Conservation (phyloP, 2,113 vertebrate genomes). For the Strix aluco region DNA sequence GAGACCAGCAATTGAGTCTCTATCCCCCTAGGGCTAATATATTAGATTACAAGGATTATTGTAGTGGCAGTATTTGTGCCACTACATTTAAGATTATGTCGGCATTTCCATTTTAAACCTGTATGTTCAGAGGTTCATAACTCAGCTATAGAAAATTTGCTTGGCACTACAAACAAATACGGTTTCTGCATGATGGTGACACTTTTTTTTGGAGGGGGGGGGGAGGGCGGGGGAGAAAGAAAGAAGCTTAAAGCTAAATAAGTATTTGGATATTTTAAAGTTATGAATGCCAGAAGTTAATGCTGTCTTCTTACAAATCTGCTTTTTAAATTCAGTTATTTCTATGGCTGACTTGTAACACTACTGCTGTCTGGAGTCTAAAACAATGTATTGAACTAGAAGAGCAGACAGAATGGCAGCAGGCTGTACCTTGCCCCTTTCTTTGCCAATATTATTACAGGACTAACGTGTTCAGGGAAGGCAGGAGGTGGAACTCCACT, state of each 20-base stretch:
- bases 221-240: neutral
- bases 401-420: neutral
- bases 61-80: constrained; percentile 46
- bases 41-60: constrained; percentile 61
- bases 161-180: neutral
- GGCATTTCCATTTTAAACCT: constrained; percentile 61
- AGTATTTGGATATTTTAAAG: neutral
- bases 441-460: neutral
- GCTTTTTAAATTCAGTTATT: neutral
- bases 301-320: neutral
- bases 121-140: constrained; percentile 47
- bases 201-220: neutral
- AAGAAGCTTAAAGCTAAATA: constrained; percentile 3
- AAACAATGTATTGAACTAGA: neutral
- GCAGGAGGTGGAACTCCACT: neutral
- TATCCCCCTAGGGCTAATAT: constrained; percentile 45
- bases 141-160: constrained; percentile 44
- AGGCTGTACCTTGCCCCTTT: neutral
- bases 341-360: neutral
- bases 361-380: neutral
- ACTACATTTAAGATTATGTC: constrained; percentile 54
- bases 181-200: neutral
- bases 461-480: rapidly evolving
- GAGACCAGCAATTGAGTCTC: constrained; percentile 30
- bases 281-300: neutral